Percentiles rank a stretch among this genome's conserved stretches.
phyloP scores from a whole-genome alignment of 2,797 vertebrate genomes.

The Acropternis orthonyx region DNA sequence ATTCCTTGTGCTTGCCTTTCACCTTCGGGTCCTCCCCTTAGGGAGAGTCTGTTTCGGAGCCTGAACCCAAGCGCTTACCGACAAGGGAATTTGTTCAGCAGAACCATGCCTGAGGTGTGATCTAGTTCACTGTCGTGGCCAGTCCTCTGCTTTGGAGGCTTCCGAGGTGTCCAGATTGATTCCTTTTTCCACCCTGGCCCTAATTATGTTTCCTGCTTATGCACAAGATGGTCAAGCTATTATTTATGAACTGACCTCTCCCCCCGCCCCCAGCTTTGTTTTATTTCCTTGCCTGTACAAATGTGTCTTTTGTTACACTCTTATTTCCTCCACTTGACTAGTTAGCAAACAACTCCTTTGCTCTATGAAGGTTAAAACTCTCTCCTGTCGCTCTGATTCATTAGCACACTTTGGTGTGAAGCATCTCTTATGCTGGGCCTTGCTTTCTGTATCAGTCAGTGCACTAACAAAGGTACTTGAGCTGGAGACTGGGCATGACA shows the following conservation, averaged over 20 bases:
- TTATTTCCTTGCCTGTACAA: background rate
- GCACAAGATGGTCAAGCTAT: background rate
- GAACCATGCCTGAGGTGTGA: background rate
- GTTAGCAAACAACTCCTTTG: background rate
- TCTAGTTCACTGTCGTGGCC: background rate
- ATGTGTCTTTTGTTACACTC: background rate
- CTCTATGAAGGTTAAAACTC: constrained; percentile 35
- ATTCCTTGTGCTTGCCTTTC: background rate
- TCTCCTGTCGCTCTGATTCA: constrained; percentile 46
- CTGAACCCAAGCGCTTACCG: background rate
- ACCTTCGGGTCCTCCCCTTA: background rate
- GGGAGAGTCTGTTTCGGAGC: background rate
- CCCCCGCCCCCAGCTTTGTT: background rate
- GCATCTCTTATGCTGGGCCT: constrained; percentile 31
- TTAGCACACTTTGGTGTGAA: constrained; percentile 50
- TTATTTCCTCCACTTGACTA: background rate
- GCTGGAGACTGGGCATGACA: constrained; percentile 55
- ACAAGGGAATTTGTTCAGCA: background rate
- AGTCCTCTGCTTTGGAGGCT: background rate
- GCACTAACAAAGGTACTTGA: constrained; percentile 34
- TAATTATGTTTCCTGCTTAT: background rate
- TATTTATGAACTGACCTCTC: background rate
- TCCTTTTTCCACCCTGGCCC: background rate
- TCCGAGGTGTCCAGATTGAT: background rate
- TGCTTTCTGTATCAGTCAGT: constrained; percentile 49